Evolutionary conservation across 2,113 vertebrate genomes (phyloP), one percentile per base, ranked within the genome.

Genomic region (Nannobrachium achirus): DNA sequence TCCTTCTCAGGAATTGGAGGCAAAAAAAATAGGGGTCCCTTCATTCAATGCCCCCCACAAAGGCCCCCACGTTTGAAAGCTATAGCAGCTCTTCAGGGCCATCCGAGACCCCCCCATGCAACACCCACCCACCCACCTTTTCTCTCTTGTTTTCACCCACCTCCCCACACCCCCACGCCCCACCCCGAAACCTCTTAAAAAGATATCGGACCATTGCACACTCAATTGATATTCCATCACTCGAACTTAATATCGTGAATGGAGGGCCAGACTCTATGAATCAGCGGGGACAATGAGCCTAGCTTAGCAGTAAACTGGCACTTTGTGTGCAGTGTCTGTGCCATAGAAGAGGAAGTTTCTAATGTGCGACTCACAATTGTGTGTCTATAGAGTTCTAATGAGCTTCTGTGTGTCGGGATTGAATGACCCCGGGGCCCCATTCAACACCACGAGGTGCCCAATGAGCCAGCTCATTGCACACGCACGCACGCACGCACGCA

Each of bases 381-480:
- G 88, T 92, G 94, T 95, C 95, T 96, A 94, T 96, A 95, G 95
- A 96, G 95, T 95, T 94, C 94, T 96, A 98, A 97, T 97, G 95
- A 97, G 95, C 93, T 97, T 92, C 93, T 92, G 94, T 95, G 91
- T 94, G 95, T 93, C 92, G 94, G 93, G 89, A n/a, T n/a, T 96
- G 94, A 96, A 95, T 94, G 91, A 92, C n/a, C 88, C 90, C 25
- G 93, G 85, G 82, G 72, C 91, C 25, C 92, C 91, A 94, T 96
- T 96, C 95, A 33, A 96, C 93, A 96, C 93, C 93, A 90, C 92
- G 92, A 94, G 93, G 87, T n/a, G 90, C 94, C 94, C 94, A 94
- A 95, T 95, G 95, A 95, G 92, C 94, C 93, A 93, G 93, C 94
- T 94, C 95, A 93, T 87, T 91, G 86, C 89, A 93, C 89, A 95